These are phyloP conservation scores for Crotophaga sulcirostris DNA, from an alignment of 2,113 vertebrate species.

Conservation along the genomic window DNA sequence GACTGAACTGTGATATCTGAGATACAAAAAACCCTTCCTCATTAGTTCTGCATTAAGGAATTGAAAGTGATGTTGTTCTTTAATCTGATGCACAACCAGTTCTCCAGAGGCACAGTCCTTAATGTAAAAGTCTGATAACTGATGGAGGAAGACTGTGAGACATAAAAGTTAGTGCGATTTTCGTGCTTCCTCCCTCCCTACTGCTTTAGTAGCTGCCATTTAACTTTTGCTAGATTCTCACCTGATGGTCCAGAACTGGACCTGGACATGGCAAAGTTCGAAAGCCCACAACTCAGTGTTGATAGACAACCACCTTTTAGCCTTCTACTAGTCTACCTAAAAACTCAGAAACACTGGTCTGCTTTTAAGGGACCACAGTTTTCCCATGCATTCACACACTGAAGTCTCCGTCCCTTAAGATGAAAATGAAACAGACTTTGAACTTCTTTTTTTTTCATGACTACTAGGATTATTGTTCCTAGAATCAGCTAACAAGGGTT, in stretches of 20 bases:
- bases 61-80: neutral
- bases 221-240: neutral
- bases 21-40: neutral
- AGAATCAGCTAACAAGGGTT: neutral
- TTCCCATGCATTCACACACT: neutral
- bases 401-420: neutral
- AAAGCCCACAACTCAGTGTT: neutral
- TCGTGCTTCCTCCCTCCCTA: neutral
- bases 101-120: neutral
- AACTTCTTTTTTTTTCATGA: neutral
- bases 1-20: neutral
- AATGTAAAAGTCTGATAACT: neutral
- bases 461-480: neutral
- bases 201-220: neutral
- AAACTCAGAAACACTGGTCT: neutral
- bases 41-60: neutral
- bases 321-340: neutral
- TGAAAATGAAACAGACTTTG: neutral
- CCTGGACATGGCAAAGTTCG: neutral
- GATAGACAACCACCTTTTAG: neutral
- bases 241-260: neutral
- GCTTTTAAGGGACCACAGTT: neutral
- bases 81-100: neutral
- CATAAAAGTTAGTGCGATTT: neutral
- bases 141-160: neutral